phyloP scores from a whole-genome alignment of 92 coral and sea anemone species.

The Phenganax subtilis region DNA sequence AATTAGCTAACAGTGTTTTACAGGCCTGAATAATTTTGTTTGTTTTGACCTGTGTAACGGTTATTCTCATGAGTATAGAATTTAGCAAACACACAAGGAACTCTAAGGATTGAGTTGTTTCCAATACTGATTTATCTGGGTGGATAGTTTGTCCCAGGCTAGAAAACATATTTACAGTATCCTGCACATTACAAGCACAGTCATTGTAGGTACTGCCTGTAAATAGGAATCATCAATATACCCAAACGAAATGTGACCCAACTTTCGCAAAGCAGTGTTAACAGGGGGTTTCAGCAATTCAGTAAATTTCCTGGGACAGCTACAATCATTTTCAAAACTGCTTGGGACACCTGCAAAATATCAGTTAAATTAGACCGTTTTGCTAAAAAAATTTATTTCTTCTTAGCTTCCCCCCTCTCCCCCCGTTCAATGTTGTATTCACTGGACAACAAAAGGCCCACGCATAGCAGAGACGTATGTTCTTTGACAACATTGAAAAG shows the following conservation, averaged over 20 bases:
- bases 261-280: not conserved
- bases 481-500: no score
- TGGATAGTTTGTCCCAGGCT: not conserved
- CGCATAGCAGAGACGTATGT: no score
- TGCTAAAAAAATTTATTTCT: no score
- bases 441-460: no score
- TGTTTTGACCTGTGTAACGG: not conserved
- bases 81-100: not conserved
- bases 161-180: not conserved
- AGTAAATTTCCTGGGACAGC: not conserved
- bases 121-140: constrained; percentile 13
- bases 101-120: not conserved
- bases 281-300: not conserved
- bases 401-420: no score
- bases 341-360: no score
- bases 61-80: constrained; percentile 4
- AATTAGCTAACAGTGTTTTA: not conserved
- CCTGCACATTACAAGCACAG: constrained; percentile 11
- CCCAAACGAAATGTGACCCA: not conserved
- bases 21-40: constrained; percentile 1
- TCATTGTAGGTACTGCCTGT: not conserved
- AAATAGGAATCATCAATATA: constrained; percentile 7
- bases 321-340: not conserved
- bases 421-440: no score
- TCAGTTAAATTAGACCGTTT: no score